These are phyloP conservation scores for Rhopilema esculentum DNA, from an alignment of 30 jellyfish, hydroid and myxozoan genomes.

Conservation along the genomic window DNA sequence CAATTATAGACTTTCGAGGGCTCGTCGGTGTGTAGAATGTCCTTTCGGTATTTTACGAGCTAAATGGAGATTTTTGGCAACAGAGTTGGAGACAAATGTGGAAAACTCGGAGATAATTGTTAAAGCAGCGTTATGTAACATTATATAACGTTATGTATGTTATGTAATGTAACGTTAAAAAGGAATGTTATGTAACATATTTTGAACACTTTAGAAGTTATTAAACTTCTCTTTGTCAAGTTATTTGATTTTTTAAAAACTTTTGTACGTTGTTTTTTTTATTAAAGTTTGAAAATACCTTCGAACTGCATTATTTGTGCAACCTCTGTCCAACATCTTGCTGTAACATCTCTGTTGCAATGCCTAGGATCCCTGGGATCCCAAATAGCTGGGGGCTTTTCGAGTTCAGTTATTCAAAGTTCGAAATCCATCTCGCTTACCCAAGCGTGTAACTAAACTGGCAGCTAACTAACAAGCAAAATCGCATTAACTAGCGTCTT, in stretches of 20 bases:
- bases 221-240: neutral
- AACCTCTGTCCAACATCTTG: slow-evolving; percentile 19
- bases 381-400: slow-evolving; percentile 37
- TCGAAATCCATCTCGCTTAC: slow-evolving; percentile 32
- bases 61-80: slow-evolving; percentile 7
- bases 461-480: too few species aligned
- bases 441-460: too few species aligned
- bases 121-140: slow-evolving; percentile 12
- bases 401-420: slow-evolving; percentile 9
- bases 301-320: neutral
- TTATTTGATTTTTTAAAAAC: neutral
- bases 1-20: slow-evolving; percentile 41
- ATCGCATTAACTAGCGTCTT: too few species aligned
- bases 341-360: slow-evolving; percentile 7
- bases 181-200: neutral
- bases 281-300: slow-evolving; percentile 4
- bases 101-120: slow-evolving; percentile 6
- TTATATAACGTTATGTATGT: neutral
- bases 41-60: slow-evolving; percentile 15
- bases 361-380: slow-evolving; percentile 41
- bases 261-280: too few species aligned
- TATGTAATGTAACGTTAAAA: neutral
- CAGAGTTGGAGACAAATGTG: slow-evolving; percentile 1
- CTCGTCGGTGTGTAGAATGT: slow-evolving; percentile 16
- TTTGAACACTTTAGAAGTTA: neutral